phyloP scores from a whole-genome alignment of 2,113 vertebrate genomes.

The Oenanthe oenanthe region DNA sequence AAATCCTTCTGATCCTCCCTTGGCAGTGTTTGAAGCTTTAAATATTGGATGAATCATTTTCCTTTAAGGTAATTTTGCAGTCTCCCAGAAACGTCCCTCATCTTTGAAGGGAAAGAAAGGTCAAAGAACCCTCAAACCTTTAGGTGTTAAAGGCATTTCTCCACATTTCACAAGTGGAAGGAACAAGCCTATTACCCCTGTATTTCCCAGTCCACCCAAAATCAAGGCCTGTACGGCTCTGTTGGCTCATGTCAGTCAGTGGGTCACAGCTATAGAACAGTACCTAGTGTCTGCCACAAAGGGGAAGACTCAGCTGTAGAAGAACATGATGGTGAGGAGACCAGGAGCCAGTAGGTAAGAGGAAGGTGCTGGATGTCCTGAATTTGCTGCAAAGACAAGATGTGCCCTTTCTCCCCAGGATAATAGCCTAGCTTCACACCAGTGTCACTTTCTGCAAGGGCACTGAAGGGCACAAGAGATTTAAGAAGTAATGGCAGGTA shows the following conservation, averaged over 20 bases:
- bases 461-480: neutral
- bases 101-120: neutral
- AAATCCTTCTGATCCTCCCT: neutral
- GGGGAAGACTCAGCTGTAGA: conserved; percentile 82
- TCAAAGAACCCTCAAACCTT: neutral
- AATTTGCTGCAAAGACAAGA: conserved; percentile 68
- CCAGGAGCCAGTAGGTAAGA: conserved; percentile 81
- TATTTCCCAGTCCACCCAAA: neutral
- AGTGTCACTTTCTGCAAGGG: neutral
- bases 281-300: conserved; percentile 85
- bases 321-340: conserved; percentile 86
- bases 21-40: neutral
- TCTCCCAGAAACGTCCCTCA: neutral
- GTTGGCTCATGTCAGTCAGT: neutral
- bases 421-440: neutral
- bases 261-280: neutral
- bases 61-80: neutral
- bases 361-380: conserved; percentile 77
- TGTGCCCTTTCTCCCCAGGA: neutral
- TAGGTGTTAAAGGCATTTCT: neutral
- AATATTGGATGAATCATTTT: neutral
- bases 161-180: neutral
- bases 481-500: neutral
- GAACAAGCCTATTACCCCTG: neutral
- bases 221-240: neutral